Evolutionary conservation across 2,797 vertebrate species (phyloP).

Genomic region (Sebastes oblongus): DNA sequence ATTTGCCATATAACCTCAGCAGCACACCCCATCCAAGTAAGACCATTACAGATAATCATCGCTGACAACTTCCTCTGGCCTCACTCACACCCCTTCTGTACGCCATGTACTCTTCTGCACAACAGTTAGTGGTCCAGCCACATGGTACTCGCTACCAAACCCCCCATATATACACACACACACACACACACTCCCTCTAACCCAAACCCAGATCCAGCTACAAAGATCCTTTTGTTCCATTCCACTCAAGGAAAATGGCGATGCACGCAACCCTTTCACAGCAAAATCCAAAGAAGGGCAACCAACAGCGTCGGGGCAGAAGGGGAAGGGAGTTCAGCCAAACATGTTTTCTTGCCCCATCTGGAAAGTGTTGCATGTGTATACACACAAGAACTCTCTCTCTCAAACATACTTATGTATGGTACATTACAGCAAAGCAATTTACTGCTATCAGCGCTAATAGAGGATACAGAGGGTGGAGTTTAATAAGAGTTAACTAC

Average conservation of each 20-base stretch:
- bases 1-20: conserved; percentile 61
- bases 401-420: conserved; percentile 42
- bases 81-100: conserved; percentile 46
- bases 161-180: conserved; percentile 25
- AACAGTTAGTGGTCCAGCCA: conserved; percentile 63
- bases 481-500: conserved; percentile 59
- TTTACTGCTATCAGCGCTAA: conserved; percentile 66
- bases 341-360: conserved; percentile 69
- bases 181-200: conserved; percentile 48
- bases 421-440: conserved; percentile 70
- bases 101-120: conserved; percentile 51
- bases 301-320: conserved; percentile 49
- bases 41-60: conserved; percentile 69
- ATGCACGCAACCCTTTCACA: conserved; percentile 68
- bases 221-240: conserved; percentile 82
- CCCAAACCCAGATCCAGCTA: conserved; percentile 64
- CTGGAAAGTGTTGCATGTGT: conserved; percentile 75
- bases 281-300: conserved; percentile 67
- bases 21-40: conserved; percentile 43
- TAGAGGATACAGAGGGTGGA: conserved; percentile 58
- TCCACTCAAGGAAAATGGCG: conserved; percentile 71
- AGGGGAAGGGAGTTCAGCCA: conserved; percentile 35
- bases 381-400: conserved; percentile 34
- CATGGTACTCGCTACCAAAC: conserved; percentile 63
- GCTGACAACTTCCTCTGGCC: conserved; percentile 60